Conservation (phyloP, 1,140 invertebrate genomes). For the Chironomus striatipennis region DNA sequence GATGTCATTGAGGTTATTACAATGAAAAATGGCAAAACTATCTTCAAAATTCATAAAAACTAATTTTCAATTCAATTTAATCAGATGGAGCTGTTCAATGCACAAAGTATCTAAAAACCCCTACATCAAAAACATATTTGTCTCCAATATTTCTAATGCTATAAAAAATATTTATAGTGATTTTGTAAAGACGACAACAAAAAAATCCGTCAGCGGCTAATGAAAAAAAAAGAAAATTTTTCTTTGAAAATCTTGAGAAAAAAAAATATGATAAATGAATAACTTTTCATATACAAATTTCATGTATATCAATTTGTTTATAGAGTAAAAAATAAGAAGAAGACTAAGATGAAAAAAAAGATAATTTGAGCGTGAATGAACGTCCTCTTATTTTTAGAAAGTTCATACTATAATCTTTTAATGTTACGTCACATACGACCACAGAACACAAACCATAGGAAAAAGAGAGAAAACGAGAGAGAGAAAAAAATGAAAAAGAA, state of each 20-base stretch:
- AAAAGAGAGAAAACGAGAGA: not conserved
- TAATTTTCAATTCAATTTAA: no score
- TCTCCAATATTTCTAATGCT: no score
- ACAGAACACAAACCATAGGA: not conserved
- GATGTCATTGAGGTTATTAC: no score
- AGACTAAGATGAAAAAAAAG: not conserved
- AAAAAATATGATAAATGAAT: not conserved
- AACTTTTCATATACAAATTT: not conserved
- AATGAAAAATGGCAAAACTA: no score
- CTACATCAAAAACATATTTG: no score
- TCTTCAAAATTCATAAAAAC: no score
- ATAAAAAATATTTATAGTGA: no score
- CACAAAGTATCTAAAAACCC: no score
- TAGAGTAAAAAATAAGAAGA: not conserved
- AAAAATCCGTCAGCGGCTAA: no score
- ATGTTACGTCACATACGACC: not conserved
- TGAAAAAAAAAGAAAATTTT: not conserved
- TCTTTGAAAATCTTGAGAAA: not conserved
- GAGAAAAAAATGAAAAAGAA: not conserved
- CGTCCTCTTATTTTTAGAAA: slow-evolving; percentile 13
- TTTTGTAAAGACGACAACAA: no score
- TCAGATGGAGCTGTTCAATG: no score
- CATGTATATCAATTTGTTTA: not conserved
- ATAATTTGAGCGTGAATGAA: slow-evolving; percentile 1
- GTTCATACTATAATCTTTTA: not conserved